These are phyloP conservation scores for Drosophila paranaensis DNA, from an alignment of 2,888 invertebrate species.

Conservation along the genomic window DNA sequence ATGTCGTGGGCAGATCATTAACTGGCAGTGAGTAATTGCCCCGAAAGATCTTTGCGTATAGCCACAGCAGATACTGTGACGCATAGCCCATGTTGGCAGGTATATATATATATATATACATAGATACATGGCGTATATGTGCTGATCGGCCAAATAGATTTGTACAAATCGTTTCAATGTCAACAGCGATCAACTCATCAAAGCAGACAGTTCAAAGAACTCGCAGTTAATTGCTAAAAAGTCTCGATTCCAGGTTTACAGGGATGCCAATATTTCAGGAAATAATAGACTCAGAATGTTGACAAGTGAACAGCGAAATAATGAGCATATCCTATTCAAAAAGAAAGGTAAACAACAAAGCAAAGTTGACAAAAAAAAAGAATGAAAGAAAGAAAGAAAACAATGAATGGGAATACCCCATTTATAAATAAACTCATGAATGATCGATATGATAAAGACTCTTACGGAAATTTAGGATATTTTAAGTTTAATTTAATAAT, in stretches of 20 bases:
- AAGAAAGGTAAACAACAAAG: not conserved
- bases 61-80: conserved; percentile 24
- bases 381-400: not conserved
- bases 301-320: not conserved
- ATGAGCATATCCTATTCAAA: not conserved
- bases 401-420: conserved; percentile 3
- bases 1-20: conserved; percentile 29
- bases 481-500: no score
- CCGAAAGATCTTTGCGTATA: conserved; percentile 7
- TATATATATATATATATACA: not conserved
- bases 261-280: not conserved
- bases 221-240: not conserved
- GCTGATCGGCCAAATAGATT: not conserved
- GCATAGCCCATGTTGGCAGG: conserved; percentile 17
- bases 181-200: not conserved
- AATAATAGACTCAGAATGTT: not conserved
- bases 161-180: not conserved
- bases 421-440: not conserved
- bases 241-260: not conserved
- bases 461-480: not conserved
- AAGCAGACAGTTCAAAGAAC: not conserved
- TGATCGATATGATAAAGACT: not conserved
- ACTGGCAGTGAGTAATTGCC: conserved; percentile 34
- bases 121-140: not conserved
- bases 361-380: not conserved